phyloP scores from a whole-genome alignment of 2,113 vertebrate species.

The Clinocottus analis region DNA sequence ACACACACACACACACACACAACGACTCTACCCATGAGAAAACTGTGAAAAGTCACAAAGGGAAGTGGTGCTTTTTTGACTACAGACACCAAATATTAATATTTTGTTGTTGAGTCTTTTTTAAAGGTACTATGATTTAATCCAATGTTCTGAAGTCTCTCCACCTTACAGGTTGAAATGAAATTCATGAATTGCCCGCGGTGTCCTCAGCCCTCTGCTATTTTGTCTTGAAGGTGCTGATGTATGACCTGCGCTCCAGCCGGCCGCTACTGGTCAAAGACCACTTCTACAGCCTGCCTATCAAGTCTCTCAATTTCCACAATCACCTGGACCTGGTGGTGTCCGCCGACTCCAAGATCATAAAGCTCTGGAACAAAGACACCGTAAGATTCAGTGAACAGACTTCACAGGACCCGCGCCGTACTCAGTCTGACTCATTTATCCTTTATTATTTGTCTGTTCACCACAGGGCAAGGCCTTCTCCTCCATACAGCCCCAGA shows the following conservation, averaged over 20 bases:
- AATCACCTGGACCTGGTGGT: slow-evolving; percentile 89
- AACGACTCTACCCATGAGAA: too few species aligned
- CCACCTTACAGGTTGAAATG: too few species aligned
- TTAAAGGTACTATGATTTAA: too few species aligned
- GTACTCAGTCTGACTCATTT: not conserved
- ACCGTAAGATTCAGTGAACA: slow-evolving; percentile 80
- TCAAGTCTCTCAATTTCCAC: slow-evolving; percentile 93
- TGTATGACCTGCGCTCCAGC: slow-evolving; percentile 95
- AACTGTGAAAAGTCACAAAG: too few species aligned
- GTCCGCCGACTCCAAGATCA: slow-evolving; percentile 94
- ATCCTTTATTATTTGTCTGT: slow-evolving; percentile 18
- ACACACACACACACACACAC: too few species aligned
- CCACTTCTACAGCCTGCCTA: slow-evolving; percentile 94
- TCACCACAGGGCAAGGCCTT: slow-evolving; percentile 92
- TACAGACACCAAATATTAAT: too few species aligned
- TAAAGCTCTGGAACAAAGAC: slow-evolving; percentile 97
- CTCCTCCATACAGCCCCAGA: slow-evolving; percentile 92
- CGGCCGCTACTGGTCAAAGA: slow-evolving; percentile 93
- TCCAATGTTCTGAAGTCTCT: too few species aligned
- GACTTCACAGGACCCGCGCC: not conserved
- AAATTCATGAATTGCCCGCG: not conserved
- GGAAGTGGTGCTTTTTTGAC: too few species aligned
- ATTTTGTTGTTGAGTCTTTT: too few species aligned
- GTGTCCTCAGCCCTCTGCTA: not conserved
- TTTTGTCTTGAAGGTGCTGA: slow-evolving; percentile 84